Evolutionary conservation across 1,140 invertebrate genomes (phyloP).

Genomic region (Phenacoccus solenopsis): DNA sequence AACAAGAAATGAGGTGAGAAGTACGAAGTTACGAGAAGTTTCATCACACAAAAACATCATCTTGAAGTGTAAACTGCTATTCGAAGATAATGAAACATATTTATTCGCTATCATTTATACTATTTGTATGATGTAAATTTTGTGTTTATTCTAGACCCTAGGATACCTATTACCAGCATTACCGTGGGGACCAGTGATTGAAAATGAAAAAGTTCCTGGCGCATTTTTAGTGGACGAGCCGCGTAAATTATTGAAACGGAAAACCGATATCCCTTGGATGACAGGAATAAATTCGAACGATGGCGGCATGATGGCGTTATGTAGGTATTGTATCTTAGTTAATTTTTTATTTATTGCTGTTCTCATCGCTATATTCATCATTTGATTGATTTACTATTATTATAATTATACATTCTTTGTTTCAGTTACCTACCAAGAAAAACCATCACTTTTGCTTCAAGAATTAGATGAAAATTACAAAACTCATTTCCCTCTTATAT

Average conservation of each 20-base stretch:
- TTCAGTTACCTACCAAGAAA: background rate
- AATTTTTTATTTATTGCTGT: background rate
- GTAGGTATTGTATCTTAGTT: conserved; percentile 3
- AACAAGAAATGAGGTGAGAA: no score
- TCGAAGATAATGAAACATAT: no score
- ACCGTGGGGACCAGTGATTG: background rate
- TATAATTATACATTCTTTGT: no score
- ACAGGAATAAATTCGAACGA: conserved; percentile 9
- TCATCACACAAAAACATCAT: no score
- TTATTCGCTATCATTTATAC: no score
- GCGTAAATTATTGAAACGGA: conserved; percentile 4
- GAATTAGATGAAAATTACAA: background rate
- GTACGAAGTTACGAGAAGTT: no score
- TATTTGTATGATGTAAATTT: no score
- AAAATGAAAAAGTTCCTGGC: background rate
- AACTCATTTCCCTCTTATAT: background rate
- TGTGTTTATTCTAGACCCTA: background rate
- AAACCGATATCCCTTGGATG: conserved; percentile 9
- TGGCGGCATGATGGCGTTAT: conserved; percentile 5
- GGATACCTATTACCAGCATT: background rate
- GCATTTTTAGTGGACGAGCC: conserved; percentile 19
- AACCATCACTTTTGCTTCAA: background rate
- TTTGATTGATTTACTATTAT: no score
- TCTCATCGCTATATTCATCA: no score
- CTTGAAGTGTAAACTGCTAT: no score